Base-by-base conservation (phyloP, 2,113 vertebrate species). In the Atherinomorus stipes region DNA sequence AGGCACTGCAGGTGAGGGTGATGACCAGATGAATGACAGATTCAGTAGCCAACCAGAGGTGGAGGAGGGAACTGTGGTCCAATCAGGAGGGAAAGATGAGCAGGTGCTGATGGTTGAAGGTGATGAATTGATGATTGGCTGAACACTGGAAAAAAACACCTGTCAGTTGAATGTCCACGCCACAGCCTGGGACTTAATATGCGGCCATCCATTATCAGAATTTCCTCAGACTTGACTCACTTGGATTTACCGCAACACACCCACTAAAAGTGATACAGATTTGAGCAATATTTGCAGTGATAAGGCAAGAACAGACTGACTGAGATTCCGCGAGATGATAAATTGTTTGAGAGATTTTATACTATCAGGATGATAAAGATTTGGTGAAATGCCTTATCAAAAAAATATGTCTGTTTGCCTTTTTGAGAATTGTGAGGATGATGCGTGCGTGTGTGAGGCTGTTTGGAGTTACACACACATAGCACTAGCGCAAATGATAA, bases 401-500 rank as follows among this genome's bases (percentile, higher is more conserved):
- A 63, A 19, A 23, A 31, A 6, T 47, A n/a, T 47, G 15, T 51
- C 6, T 61, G 25, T 53, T 18, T 26, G 44, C 44, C 4, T 77
- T 40, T n/a, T 28, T 11, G 47, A 56, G 52, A 28, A 23, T 71
- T 13, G 19, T 21, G 45, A 49, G 7, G 11, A 50, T 50, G 47
- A 4, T 2, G 6, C 9, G 7, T 21, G 19, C 18, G 22, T 25
- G 1, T 64, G 61, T 26, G 6, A 7, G 34, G 1, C 8, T 42
- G 15, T 19, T 12, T 67, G 37, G 25, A 63, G 40, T 22, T 21
- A 34, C 38, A 13, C n/a, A 7, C 25, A 28, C 23, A 42, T 12
- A 56, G 37, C 58, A 16, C 42, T 71, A 52, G 71, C 69, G 64
- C 34, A 62, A 61, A 64, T 61, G 34, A 76, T 83, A 80, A 81